Conservation (phyloP, 35 echinoderm and acorn worm genomes). For the Apostichopus parvimensis region DNA sequence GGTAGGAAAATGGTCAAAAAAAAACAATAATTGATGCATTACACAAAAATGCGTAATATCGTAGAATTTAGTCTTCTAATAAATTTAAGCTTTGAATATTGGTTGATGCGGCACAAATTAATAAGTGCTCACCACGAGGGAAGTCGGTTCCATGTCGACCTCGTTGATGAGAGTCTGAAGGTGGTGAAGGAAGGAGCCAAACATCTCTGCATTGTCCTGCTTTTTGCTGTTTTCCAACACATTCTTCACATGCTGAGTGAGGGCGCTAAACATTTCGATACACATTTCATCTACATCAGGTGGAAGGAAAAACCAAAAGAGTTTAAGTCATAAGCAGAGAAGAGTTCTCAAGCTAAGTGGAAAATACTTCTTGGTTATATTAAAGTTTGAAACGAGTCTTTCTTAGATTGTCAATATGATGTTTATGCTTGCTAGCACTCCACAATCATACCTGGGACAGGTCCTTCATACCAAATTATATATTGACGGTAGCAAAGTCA, state of each 20-base stretch:
- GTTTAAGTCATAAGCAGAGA: no score
- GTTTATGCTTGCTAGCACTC: no score
- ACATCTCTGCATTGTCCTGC: slow-evolving; percentile 44
- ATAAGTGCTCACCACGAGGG: slow-evolving; percentile 33
- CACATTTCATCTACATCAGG: slow-evolving; percentile 45
- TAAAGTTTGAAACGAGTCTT: no score
- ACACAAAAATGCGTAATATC: no score
- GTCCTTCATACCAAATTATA: no score
- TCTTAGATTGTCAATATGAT: no score
- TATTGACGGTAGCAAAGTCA: no score
- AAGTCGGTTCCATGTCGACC: slow-evolving; percentile 18
- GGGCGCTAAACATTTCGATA: slow-evolving; percentile 45
- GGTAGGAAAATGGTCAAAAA: not conserved
- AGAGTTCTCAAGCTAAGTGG: no score
- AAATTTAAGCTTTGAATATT: not conserved
- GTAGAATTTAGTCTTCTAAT: not conserved
- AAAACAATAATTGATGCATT: not conserved
- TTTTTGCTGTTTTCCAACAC: slow-evolving; percentile 42
- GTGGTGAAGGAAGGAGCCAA: slow-evolving; percentile 10
- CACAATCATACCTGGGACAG: no score
- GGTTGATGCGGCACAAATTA: not conserved
- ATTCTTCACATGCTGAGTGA: slow-evolving; percentile 30
- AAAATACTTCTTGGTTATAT: no score
- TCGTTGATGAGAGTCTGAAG: slow-evolving; percentile 7
- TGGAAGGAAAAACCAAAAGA: not conserved